Conservation (phyloP, 2,797 vertebrate species). For the Poeciliopsis turneri region DNA sequence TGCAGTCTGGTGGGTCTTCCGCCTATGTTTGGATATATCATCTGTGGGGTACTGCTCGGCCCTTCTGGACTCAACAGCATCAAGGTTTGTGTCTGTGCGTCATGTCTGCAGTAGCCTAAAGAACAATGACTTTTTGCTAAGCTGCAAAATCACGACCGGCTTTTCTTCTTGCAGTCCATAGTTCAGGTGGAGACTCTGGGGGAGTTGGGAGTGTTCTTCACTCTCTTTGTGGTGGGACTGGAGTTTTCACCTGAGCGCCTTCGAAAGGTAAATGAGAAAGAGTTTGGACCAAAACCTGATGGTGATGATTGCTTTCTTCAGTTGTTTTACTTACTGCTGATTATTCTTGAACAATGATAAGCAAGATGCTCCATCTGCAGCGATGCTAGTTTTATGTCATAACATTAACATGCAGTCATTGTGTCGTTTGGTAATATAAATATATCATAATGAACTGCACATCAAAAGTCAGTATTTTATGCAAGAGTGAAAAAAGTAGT, state of each 20-base stretch:
- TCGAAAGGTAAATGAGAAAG: conserved; percentile 86
- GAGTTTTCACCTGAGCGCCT: conserved; percentile 98
- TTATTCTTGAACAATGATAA: neutral
- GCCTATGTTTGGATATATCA: conserved; percentile 96
- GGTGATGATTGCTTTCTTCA: neutral
- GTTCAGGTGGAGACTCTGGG: conserved; percentile 98
- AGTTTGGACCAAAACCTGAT: neutral
- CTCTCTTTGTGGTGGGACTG: conserved; percentile 94
- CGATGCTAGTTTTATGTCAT: neutral
- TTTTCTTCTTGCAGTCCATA: conserved; percentile 85
- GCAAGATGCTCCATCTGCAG: neutral
- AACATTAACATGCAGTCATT: neutral
- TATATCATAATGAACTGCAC: neutral
- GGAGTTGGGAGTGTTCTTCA: conserved; percentile 97
- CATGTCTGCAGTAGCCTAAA: neutral
- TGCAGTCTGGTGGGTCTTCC: conserved; percentile 90
- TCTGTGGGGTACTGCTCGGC: conserved; percentile 96
- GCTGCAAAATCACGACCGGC: neutral
- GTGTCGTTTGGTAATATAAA: neutral
- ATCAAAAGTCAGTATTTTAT: neutral
- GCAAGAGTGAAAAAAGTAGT: neutral
- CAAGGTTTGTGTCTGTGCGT: conserved; percentile 81
- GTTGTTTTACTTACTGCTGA: neutral
- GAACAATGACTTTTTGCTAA: neutral
- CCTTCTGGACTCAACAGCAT: conserved; percentile 96